A percentile compares a stretch with the other conserved stretches of the same genome.
Evolutionary conservation across 1,140 invertebrate species (phyloP).

Genomic region (Yoshiicerus persimilis): DNA sequence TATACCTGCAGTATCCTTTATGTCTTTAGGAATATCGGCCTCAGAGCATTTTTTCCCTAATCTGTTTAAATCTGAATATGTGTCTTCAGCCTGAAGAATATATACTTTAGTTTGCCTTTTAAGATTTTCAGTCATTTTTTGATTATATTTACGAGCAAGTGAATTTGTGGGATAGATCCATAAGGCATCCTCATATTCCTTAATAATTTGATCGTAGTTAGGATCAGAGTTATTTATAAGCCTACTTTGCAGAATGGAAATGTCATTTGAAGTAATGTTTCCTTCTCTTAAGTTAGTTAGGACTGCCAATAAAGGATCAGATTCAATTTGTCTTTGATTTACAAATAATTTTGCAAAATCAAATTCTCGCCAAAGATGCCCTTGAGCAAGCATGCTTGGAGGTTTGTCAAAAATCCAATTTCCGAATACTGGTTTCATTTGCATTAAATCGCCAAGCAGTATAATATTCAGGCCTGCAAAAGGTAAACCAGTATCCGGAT

Average conservation of each 20-base stretch:
- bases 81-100: conserved; percentile 1
- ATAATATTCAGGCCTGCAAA: conserved; percentile 43
- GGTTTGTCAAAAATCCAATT: conserved; percentile 23
- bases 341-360: neutral
- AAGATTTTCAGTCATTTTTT: neutral
- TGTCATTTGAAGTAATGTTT: neutral
- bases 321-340: neutral
- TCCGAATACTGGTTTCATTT: conserved; percentile 29
- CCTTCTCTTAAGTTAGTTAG: neutral
- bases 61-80: conserved; percentile 4
- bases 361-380: neutral
- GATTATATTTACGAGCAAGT: conserved; percentile 35
- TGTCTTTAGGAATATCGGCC: conserved; percentile 21
- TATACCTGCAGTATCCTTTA: conserved; percentile 39
- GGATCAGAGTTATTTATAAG: neutral
- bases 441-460: conserved; percentile 37
- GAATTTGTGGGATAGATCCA: conserved; percentile 38
- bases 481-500: conserved; percentile 1
- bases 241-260: neutral
- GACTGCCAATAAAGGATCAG: neutral
- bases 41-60: conserved; percentile 18
- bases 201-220: neutral
- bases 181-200: conserved; percentile 28
- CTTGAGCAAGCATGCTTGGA: neutral
- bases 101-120: neutral